Percentiles rank a stretch among this genome's conserved stretches.
Conservation (phyloP, 2,797 vertebrate species). For the Trematomus bernacchii region DNA sequence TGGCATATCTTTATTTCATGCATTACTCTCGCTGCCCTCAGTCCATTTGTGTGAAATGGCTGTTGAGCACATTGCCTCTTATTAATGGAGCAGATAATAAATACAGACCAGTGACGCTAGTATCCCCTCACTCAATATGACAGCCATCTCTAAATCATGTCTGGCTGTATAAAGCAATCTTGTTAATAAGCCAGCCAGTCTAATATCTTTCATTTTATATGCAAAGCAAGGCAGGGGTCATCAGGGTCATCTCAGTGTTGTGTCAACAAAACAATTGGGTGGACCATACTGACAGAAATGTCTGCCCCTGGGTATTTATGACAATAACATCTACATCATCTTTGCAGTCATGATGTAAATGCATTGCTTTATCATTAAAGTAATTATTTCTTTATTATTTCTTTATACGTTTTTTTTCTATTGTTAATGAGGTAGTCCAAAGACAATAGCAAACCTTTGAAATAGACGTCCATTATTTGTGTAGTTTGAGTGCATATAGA, state of each 20-base stretch:
- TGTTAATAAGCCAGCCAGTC: conserved; percentile 75
- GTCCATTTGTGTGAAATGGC: conserved; percentile 77
- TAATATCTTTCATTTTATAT: conserved; percentile 78
- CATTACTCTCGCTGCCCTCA: conserved; percentile 61
- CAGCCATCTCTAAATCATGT: conserved; percentile 81
- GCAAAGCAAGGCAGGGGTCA: conserved; percentile 71
- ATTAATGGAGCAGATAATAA: conserved; percentile 83
- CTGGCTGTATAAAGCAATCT: conserved; percentile 78
- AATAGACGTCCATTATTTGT: conserved; percentile 27
- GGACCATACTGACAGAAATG: conserved; percentile 42
- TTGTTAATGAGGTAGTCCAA: conserved; percentile 19
- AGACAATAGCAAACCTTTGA: conserved; percentile 27
- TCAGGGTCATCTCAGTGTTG: conserved; percentile 52
- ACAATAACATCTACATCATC: conserved; percentile 7
- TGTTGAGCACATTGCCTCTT: conserved; percentile 78
- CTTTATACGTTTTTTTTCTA: neutral
- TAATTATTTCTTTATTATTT: conserved; percentile 10
- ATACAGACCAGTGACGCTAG: conserved; percentile 76
- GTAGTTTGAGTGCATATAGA: conserved; percentile 35
- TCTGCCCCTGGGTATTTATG: conserved; percentile 29
- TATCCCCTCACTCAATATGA: conserved; percentile 82
- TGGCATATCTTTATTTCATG: conserved; percentile 54
- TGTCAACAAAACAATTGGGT: conserved; percentile 64
- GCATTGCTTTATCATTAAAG: conserved; percentile 12
- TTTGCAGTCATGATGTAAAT: conserved; percentile 19